Base-by-base conservation (phyloP, 2,888 invertebrate genomes). In the Caenorhabditis zanzibari region DNA sequence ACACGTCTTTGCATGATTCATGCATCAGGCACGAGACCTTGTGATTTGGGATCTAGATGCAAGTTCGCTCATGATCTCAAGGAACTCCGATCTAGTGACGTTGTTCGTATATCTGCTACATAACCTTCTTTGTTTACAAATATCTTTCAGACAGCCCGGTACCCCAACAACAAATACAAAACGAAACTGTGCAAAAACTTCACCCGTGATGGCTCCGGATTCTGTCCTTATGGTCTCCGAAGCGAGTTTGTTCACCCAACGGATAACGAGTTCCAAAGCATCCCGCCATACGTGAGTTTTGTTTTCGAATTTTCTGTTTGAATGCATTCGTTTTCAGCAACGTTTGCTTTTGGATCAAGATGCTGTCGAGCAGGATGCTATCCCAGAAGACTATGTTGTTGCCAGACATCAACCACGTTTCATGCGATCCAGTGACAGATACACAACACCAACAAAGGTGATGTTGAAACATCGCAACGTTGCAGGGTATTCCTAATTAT, bases 151-250 rank as follows among this genome's bases (percentile, higher is more conserved):
- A 80, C 82, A 22, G 41, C 76, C 24, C 86, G 86, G 3, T 68
- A 75, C 35, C 75, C 84, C 6, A 87, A 87, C 76, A 85, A 82
- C 69, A 87, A 86, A 73, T 87, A 87, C 86, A 87, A 87, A 73
- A 87, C 87, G 16, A 85, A 85, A 76, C 64, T 87, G 81, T 87
- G 87, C 83, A 87, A 87, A 68, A 87, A 87, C 81, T 86, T 80
- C 73, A 77, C 83, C 41, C 82, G 84, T 26, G 85, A 81, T 3
- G 87, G 84, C 14, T 73, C 69, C 44, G 85, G 85, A 10, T 79
- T 81, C 69, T 87, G 87, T 38, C 86, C 87, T n/a, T 87, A 87
- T 56, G 87, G 84, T 4, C 59, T 77, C 16, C 74, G 87, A 28
- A 85, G 87, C 83, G 87, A 87, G 69, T 87, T 85, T 72, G 85